phyloP scores from a whole-genome alignment of 2,888 invertebrate genomes.

The Atethmia centrago region DNA sequence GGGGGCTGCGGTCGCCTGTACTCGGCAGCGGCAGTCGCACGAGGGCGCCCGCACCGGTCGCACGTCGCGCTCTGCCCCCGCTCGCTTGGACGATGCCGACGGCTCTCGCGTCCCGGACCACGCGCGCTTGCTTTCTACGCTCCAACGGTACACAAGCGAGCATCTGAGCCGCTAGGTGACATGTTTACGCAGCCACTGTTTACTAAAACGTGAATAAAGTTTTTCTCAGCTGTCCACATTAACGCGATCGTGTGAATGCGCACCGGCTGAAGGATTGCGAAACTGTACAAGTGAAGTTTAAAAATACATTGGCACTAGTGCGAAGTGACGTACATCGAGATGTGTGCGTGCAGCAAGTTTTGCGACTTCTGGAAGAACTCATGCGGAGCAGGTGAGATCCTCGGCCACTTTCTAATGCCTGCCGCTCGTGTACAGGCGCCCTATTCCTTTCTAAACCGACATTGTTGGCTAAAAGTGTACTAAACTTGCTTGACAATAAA shows the following conservation, averaged over 20 bases:
- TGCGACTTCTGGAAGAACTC: slow-evolving; percentile 89
- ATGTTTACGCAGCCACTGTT: slow-evolving; percentile 79
- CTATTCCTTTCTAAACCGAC: slow-evolving; percentile 74
- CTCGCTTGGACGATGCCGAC: slow-evolving; percentile 73
- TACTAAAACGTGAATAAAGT: slow-evolving; percentile 79
- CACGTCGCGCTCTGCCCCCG: slow-evolving; percentile 75
- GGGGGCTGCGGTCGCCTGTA: slow-evolving; percentile 56
- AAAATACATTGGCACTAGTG: slow-evolving; percentile 89
- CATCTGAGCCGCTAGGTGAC: slow-evolving; percentile 81
- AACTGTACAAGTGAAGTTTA: slow-evolving; percentile 90
- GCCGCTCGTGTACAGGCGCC: slow-evolving; percentile 51
- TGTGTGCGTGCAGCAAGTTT: slow-evolving; percentile 89
- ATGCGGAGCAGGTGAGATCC: slow-evolving; percentile 87
- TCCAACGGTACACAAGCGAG: slow-evolving; percentile 80
- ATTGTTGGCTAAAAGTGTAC: slow-evolving; percentile 48
- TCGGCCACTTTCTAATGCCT: slow-evolving; percentile 74
- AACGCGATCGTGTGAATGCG: slow-evolving; percentile 82
- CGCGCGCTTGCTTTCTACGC: slow-evolving; percentile 83
- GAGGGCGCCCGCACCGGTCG: slow-evolving; percentile 83
- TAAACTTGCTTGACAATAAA: slow-evolving; percentile 65
- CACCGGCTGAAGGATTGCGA: slow-evolving; percentile 86
- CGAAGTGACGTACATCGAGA: slow-evolving; percentile 84
- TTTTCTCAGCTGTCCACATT: slow-evolving; percentile 78
- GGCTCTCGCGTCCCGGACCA: slow-evolving; percentile 70
- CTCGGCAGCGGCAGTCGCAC: slow-evolving; percentile 82